A percentile compares a stretch with the other conserved stretches of the same genome.
Conservation (phyloP, 2,797 vertebrate species). For the Malacoraja senta region DNA sequence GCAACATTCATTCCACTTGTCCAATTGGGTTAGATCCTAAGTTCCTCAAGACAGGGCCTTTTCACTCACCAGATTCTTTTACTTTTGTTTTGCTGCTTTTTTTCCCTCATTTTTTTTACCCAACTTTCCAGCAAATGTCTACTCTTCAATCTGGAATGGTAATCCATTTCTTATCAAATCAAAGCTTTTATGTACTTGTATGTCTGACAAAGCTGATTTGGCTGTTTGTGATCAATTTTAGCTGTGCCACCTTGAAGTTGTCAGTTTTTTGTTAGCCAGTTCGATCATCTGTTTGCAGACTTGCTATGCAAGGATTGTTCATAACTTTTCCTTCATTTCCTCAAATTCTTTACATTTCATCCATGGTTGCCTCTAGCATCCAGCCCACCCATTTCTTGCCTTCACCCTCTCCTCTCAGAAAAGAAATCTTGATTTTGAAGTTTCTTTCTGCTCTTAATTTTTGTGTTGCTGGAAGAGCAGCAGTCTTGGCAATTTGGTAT, state of each 20-base stretch:
- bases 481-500: background rate
- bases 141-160: background rate
- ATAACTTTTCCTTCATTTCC: background rate
- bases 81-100: background rate
- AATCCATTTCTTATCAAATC: background rate
- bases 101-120: background rate
- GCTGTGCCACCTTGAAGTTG: background rate
- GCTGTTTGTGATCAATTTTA: background rate
- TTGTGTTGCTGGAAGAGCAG: background rate
- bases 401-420: background rate
- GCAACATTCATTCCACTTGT: too few relatives aligned
- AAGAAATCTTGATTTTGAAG: too few relatives aligned
- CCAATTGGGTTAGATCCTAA: too few relatives aligned
- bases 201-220: background rate
- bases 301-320: background rate
- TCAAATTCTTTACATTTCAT: background rate
- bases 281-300: too few relatives aligned
- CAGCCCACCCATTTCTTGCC: background rate
- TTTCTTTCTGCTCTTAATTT: too few relatives aligned
- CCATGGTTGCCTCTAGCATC: background rate
- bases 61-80: background rate
- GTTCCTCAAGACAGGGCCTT: too few relatives aligned
- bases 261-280: too few relatives aligned
- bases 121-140: background rate
- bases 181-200: background rate